Base-by-base conservation (phyloP, 2,888 invertebrate genomes). In the Latrodectus hesperus region DNA sequence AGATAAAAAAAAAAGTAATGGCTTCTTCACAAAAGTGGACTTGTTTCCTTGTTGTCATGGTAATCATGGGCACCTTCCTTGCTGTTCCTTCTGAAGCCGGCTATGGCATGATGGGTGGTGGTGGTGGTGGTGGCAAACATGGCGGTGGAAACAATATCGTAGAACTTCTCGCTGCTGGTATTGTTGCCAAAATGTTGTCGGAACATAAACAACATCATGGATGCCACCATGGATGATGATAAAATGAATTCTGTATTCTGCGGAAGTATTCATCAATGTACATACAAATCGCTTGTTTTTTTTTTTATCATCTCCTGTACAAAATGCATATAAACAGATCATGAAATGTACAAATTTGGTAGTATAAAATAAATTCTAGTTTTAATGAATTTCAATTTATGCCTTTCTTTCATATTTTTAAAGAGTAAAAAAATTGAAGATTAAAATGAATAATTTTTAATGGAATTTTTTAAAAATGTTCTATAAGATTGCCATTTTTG, bases 141-240 rank as follows among this genome's bases (percentile, higher is more conserved):
- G 65, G 65, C 14, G 71, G 76, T 2, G 76, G 71, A 8, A 68
- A 68, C 53, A 86, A 81, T 70, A 86, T 86, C 22, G 86, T 86
- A 5, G 86, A 86, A 11, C 70, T 86, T 38, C 65, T 86, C 26
- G 86, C 86, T 0, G 86, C 86, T 9, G 86, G 86, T 16, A 80
- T 86, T 38, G 86, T 86, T 38, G 86, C 86, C 76, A 86, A 86
- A 72, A 86, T 86, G 86, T 10, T 86, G 76, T 81, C 80, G 17
- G 86, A 86, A 64, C 80, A 80, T 26, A 11, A 55, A 14, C 70
- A 86, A 52, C 80, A 80, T 16, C 80, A 81, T 22, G 75, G 75
- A 8, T 81, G 80, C n/a, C 86, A 82, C 51, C 76, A 76, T 60
- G n/a, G 52, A 17, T 65, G 85, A 67, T 78, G 73, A 84, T 64